A percentile compares a stretch with the other conserved stretches of the same genome.
Conservation (phyloP, 2,888 invertebrate genomes). For the Ennomos fuscantarius region DNA sequence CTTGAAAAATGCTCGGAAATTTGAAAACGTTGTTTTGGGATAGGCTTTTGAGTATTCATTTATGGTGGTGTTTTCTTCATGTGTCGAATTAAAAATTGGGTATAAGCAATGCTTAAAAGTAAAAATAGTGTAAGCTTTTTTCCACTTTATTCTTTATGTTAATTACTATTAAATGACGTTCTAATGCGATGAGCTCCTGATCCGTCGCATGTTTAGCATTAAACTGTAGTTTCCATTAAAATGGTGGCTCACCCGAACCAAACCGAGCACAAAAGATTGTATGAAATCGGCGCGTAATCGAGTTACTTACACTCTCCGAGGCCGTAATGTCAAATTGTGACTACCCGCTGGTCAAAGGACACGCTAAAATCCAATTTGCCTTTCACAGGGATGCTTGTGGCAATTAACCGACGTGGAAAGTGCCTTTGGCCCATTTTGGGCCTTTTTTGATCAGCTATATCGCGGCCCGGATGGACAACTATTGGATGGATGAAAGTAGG, state of each 20-base stretch:
- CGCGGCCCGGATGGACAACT: constrained; percentile 54
- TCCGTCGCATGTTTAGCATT: not conserved
- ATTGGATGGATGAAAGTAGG: constrained; percentile 60
- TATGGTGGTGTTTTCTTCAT: too few species aligned
- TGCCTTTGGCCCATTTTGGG: constrained; percentile 56
- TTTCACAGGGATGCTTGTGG: constrained; percentile 73
- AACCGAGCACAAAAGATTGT: constrained; percentile 50
- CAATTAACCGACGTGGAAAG: constrained; percentile 81
- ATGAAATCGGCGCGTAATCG: constrained; percentile 74
- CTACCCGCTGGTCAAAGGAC: constrained; percentile 73
- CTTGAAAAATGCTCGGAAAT: constrained; percentile 19
- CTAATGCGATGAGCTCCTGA: too few species aligned
- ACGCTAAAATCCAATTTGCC: constrained; percentile 79
- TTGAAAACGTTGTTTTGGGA: not conserved
- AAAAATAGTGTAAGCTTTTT: too few species aligned
- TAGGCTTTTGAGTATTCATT: constrained; percentile 3
- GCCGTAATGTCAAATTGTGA: constrained; percentile 75
- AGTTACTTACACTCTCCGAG: constrained; percentile 67
- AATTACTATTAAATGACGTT: too few species aligned
- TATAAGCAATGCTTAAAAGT: too few species aligned
- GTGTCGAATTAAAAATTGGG: too few species aligned
- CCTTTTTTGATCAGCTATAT: constrained; percentile 58
- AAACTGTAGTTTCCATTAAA: constrained; percentile 17
- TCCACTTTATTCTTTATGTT: too few species aligned
- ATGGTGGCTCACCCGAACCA: constrained; percentile 34